phyloP scores from a whole-genome alignment of 2,888 invertebrate genomes.

The Teleogryllus oceanicus region DNA sequence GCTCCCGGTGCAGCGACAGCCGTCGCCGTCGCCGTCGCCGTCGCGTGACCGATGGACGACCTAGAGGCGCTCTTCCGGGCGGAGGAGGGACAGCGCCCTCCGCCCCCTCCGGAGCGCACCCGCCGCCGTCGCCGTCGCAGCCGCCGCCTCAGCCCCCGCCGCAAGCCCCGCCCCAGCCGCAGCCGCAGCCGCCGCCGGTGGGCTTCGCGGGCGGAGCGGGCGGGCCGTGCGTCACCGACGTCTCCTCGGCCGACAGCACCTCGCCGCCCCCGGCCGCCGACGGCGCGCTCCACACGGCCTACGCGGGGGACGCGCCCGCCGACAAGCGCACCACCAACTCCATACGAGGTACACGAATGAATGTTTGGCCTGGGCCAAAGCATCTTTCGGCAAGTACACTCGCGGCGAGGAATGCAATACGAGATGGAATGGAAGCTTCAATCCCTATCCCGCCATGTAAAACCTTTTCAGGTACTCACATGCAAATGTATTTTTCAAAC shows the following conservation, averaged over 20 bases:
- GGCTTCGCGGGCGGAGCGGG: background rate
- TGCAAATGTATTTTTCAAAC: no score
- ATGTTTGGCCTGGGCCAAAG: no score
- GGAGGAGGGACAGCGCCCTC: constrained; percentile 57
- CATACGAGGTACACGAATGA: constrained; percentile 57
- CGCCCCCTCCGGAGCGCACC: constrained; percentile 48
- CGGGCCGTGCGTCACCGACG: background rate
- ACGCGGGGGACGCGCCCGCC: background rate
- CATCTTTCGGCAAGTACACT: no score
- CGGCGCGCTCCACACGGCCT: background rate
- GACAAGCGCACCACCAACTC: constrained; percentile 54
- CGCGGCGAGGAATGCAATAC: no score
- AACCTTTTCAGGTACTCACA: no score
- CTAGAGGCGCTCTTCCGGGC: constrained; percentile 33
- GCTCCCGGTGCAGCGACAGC: background rate
- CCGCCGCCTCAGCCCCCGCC: constrained; percentile 41
- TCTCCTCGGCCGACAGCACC: constrained; percentile 49
- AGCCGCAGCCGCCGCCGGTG: background rate
- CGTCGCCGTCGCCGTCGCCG: background rate
- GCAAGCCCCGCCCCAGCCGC: constrained; percentile 41
- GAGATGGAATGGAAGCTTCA: no score
- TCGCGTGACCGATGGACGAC: background rate
- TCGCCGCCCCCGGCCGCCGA: constrained; percentile 41
- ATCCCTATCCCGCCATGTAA: no score
- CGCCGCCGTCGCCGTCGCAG: constrained; percentile 48